These are phyloP conservation scores for Patella caerulea DNA, from an alignment of 2,888 invertebrate genomes.

Conservation along the genomic window DNA sequence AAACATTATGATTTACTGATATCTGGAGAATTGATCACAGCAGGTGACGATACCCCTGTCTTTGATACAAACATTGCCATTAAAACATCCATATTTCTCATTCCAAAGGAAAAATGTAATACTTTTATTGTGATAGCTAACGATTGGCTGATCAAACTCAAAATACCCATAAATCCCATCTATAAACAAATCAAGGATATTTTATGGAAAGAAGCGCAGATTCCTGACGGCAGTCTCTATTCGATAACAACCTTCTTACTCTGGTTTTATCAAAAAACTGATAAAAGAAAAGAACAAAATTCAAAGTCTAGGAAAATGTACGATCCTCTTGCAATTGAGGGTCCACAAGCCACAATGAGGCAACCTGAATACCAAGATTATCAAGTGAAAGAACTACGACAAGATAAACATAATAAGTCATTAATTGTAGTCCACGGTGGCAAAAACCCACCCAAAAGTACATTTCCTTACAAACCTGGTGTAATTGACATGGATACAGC, in stretches of 20 bases:
- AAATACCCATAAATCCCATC: slow-evolving; percentile 45
- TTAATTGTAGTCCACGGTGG: not conserved
- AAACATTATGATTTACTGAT: slow-evolving; percentile 47
- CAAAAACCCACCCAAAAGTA: not conserved
- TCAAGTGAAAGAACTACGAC: slow-evolving; percentile 3
- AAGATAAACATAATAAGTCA: not conserved
- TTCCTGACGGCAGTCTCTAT: slow-evolving; percentile 55
- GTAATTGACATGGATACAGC: not conserved
- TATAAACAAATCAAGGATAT: slow-evolving; percentile 48
- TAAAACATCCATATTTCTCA: slow-evolving; percentile 53
- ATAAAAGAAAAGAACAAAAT: slow-evolving; percentile 18
- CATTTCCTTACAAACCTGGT: not conserved
- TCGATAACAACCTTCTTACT: slow-evolving; percentile 58
- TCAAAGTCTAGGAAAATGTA: not conserved
- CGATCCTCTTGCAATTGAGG: not conserved
- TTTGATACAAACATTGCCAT: slow-evolving; percentile 54
- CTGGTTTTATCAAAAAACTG: slow-evolving; percentile 53
- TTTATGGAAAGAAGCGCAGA: slow-evolving; percentile 49
- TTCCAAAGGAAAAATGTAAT: slow-evolving; percentile 38
- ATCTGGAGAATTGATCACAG: slow-evolving; percentile 50
- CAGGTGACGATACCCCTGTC: slow-evolving; percentile 41
- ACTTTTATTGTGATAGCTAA: slow-evolving; percentile 50
- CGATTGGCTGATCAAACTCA: slow-evolving; percentile 51
- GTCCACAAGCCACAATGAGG: not conserved
- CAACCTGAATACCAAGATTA: not conserved